Evolutionary conservation across 2,888 invertebrate species (phyloP), one percentile per base, ranked within the genome.

Genomic region (Psococerastis gibbosa): DNA sequence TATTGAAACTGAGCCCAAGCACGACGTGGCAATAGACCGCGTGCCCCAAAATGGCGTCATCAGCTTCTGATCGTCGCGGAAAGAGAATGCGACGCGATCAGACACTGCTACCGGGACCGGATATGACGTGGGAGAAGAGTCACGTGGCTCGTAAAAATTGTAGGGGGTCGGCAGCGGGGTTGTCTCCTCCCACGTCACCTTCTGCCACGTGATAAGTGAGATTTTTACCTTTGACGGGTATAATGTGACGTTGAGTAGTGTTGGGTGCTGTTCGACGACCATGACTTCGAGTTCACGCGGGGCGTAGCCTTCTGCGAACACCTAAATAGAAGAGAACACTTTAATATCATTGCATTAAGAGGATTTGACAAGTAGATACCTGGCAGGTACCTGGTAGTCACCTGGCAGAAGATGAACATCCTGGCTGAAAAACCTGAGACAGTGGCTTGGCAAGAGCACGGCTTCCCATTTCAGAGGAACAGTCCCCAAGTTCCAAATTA

Each of bases 281-380:
- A 79, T 77, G 57, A 89, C 85, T 57, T 87, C 85, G 20, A 85
- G 68, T 60, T 88, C 85, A 53, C 77, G 73, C 1, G 88, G 84
- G 33, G 78, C 67, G 57, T 75, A 88, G 32, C 85, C 84, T 55
- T 85, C 84, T 22, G 83, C 85, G 54, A 78, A 78, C 11, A 84
- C 79, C 85, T 87, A 56, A 3, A 55, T n/a, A n/a, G n/a, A n/a
- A n/a, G n/a, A n/a, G n/a, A n/a, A n/a, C n/a, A n/a, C n/a, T n/a
- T n/a, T n/a, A n/a, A n/a, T n/a, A n/a, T n/a, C n/a, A n/a, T n/a
- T n/a, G n/a, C n/a, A n/a, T n/a, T n/a, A n/a, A n/a, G n/a, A n/a
- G n/a, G n/a, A n/a, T n/a, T n/a, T n/a, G n/a, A n/a, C n/a, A n/a
- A n/a, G n/a, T n/a, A n/a, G n/a, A n/a, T n/a, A n/a, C n/a, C n/a